A percentile compares a stretch with the other conserved stretches of the same genome.
phyloP scores from a whole-genome alignment of 1,140 invertebrate species.

The Neodiprion pinetum region DNA sequence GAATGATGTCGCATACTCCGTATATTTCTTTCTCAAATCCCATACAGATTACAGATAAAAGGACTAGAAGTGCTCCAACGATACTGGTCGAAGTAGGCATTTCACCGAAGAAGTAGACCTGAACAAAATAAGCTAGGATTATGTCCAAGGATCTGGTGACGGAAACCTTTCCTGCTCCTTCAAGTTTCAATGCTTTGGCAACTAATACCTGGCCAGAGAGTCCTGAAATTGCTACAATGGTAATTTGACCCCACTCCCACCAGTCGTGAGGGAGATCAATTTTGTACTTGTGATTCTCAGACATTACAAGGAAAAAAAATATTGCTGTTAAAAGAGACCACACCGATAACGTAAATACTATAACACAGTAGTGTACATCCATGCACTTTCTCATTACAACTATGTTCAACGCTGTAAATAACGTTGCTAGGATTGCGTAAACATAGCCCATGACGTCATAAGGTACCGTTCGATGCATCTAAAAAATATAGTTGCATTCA shows the following conservation, averaged over 20 bases:
- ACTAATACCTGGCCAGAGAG: constrained; percentile 60
- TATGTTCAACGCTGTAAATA: constrained; percentile 64
- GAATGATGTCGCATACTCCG: constrained; percentile 56
- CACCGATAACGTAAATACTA: constrained; percentile 60
- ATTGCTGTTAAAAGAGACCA: constrained; percentile 57
- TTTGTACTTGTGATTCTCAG: constrained; percentile 37
- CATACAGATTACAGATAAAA: constrained; percentile 60
- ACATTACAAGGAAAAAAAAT: constrained; percentile 47
- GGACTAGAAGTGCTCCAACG: constrained; percentile 58
- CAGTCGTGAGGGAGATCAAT: constrained; percentile 43
- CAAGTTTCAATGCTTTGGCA: constrained; percentile 60
- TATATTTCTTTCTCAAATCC: constrained; percentile 62
- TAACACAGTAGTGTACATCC: constrained; percentile 62
- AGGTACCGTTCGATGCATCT: constrained; percentile 40
- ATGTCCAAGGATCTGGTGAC: constrained; percentile 64
- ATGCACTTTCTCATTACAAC: constrained; percentile 63
- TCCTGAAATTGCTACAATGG: constrained; percentile 51
- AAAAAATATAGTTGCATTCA: constrained; percentile 17
- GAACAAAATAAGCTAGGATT: constrained; percentile 61
- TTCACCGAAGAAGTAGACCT: constrained; percentile 62
- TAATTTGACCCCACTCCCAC: constrained; percentile 54
- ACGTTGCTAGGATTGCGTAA: constrained; percentile 58
- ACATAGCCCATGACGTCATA: constrained; percentile 61
- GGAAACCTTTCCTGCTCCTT: constrained; percentile 63
- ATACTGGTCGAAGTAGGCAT: constrained; percentile 58